phyloP scores from a whole-genome alignment of 2,888 invertebrate genomes.

The Tubulanus polymorphus region DNA sequence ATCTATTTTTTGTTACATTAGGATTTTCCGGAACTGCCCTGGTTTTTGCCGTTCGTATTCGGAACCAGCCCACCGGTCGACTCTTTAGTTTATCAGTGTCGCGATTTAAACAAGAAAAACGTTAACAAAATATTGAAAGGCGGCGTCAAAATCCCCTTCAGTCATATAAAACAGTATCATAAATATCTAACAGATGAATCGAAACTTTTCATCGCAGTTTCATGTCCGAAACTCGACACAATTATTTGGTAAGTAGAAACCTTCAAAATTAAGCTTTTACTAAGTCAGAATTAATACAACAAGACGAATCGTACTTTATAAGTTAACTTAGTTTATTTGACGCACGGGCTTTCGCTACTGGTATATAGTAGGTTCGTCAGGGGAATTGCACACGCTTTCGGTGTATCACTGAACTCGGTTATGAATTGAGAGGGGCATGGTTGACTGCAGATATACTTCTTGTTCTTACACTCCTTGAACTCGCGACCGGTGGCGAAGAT shows the following conservation, averaged over 20 bases:
- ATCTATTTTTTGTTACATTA: conserved; percentile 19
- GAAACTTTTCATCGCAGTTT: conserved; percentile 39
- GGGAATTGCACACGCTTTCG: too few species aligned
- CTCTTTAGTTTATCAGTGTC: conserved; percentile 32
- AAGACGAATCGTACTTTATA: too few species aligned
- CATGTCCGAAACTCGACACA: conserved; percentile 41
- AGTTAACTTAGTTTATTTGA: too few species aligned
- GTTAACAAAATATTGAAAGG: conserved; percentile 43
- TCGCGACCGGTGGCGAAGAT: too few species aligned
- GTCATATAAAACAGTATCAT: conserved; percentile 32
- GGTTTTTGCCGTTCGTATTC: conserved; percentile 50
- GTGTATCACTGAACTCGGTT: too few species aligned
- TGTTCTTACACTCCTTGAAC: too few species aligned
- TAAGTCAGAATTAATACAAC: too few species aligned
- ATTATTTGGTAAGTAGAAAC: conserved; percentile 49
- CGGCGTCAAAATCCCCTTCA: conserved; percentile 43
- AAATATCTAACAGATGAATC: conserved; percentile 34
- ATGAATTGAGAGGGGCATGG: too few species aligned
- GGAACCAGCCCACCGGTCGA: conserved; percentile 41
- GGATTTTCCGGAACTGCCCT: conserved; percentile 46
- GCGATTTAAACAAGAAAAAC: conserved; percentile 35
- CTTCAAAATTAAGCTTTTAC: too few species aligned
- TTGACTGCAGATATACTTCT: too few species aligned
- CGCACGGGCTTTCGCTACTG: too few species aligned
- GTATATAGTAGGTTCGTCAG: conserved; percentile 3